Base-by-base conservation (phyloP, 2,113 vertebrate genomes). In the Dendrocopos noguchii region DNA sequence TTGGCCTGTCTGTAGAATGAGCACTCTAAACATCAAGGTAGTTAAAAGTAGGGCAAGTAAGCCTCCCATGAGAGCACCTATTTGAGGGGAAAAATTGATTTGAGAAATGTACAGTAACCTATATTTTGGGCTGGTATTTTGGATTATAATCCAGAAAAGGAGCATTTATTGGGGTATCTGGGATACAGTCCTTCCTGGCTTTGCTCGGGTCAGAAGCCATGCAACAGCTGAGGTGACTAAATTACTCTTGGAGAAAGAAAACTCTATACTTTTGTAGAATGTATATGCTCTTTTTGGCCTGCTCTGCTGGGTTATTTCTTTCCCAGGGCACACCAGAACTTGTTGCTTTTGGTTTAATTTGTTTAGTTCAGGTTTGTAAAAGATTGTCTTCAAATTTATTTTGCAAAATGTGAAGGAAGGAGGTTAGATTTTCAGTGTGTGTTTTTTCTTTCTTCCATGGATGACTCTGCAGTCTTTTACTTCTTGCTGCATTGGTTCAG, bases 401-500 rank as follows among this genome's bases (percentile, higher is more conserved):
- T 76, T 57, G 22, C 67, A 67, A 84, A 72, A 55, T 77, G 34
- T 63, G 36, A 27, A 53, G n/a, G 34, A 34, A 61, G 12, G 20
- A 68, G 29, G 15, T 14, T 70, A 44, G 15, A 56, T 82, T 81
- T 70, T 83, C 20, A 64, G 7, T 46, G 28, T 89, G 8, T 78
- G 31, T 95, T 67, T 34, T 80, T 90, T 53, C 16, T 71, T 90
- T 94, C 77, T 55, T 95, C 27, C 65, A 63, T 85, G 36, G 21
- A 1, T 80, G 77, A 56, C 63, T 92, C 67, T 87, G 9, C 97
- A 99, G 99, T 97, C 98, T 36, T 99, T 99, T 84, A 99, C 96
- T 56, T 99, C 98, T 74, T 99, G 99, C 88, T 99, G 99, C 93
- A 99, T 99, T 90, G 99, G 99, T 95, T 99, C 99, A 42, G 99